phyloP scores from a whole-genome alignment of 2,888 invertebrate species.

The Lycophotia porphyrea region DNA sequence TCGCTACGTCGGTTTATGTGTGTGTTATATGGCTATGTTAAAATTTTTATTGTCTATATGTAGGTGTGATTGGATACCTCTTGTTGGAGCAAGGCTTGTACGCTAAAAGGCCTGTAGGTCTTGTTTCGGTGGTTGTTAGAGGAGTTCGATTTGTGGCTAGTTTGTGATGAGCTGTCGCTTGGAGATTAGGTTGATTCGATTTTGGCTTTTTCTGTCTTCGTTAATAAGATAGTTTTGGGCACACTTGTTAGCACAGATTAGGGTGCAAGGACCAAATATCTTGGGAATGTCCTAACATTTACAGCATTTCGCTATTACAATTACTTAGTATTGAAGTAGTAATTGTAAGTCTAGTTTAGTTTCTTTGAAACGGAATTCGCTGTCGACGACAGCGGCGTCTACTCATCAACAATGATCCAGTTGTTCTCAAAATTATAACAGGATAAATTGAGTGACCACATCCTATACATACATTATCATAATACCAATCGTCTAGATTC shows the following conservation, averaged over 20 bases:
- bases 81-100: constrained; percentile 28
- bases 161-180: constrained; percentile 19
- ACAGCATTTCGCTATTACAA: background rate
- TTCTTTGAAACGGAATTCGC: background rate
- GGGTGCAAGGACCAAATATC: background rate
- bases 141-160: background rate
- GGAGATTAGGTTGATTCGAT: constrained; percentile 23
- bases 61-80: constrained; percentile 62
- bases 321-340: background rate
- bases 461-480: constrained; percentile 2
- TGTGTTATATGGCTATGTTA: constrained; percentile 66
- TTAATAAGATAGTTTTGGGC: background rate
- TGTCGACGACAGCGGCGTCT: no score
- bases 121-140: constrained; percentile 10
- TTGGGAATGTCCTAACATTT: background rate
- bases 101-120: constrained; percentile 36
- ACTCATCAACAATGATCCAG: background rate
- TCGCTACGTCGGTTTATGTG: constrained; percentile 49
- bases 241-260: background rate
- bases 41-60: constrained; percentile 61
- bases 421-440: background rate
- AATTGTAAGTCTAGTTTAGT: background rate
- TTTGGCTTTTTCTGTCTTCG: constrained; percentile 21
- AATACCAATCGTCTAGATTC: constrained; percentile 7
- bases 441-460: background rate